A percentile compares a stretch with the other conserved stretches of the same genome.
Evolutionary conservation across 2,888 invertebrate genomes (phyloP).

Genomic region (Melieria crassipennis): DNA sequence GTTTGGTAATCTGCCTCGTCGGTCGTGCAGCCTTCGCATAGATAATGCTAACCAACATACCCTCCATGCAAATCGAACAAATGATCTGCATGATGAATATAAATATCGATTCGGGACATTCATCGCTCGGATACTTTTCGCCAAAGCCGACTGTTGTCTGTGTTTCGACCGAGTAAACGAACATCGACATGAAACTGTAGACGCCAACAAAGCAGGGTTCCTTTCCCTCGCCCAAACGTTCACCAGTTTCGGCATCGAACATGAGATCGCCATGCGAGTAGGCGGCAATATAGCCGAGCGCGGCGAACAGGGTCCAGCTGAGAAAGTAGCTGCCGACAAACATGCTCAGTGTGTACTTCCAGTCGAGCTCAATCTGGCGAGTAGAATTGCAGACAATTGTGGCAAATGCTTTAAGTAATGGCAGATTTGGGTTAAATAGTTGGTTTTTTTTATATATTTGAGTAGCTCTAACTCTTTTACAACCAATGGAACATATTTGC

Average conservation of each 20-base stretch:
- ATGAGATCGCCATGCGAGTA: conserved; percentile 82
- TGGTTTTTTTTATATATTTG: neutral
- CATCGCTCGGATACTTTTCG: conserved; percentile 80
- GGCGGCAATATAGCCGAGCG: conserved; percentile 81
- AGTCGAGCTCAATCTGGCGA: conserved; percentile 73
- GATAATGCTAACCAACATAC: conserved; percentile 72
- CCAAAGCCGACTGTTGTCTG: conserved; percentile 89
- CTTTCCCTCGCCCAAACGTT: conserved; percentile 64
- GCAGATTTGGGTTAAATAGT: no score
- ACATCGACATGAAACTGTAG: conserved; percentile 72
- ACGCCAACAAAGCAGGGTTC: conserved; percentile 71
- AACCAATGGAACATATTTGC: no score
- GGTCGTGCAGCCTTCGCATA: conserved; percentile 85
- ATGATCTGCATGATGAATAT: conserved; percentile 85
- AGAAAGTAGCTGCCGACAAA: conserved; percentile 86
- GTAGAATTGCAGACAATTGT: neutral
- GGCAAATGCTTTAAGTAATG: no score
- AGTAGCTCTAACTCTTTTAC: neutral
- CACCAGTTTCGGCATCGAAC: conserved; percentile 67
- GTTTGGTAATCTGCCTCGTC: conserved; percentile 78
- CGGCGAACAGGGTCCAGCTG: conserved; percentile 83
- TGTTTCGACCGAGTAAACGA: conserved; percentile 88
- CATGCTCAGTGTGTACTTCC: conserved; percentile 90
- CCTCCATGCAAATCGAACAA: conserved; percentile 70
- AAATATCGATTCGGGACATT: conserved; percentile 86